These are phyloP conservation scores for Eumaeus atala DNA, from an alignment of 1,140 invertebrate species.

Conservation along the genomic window DNA sequence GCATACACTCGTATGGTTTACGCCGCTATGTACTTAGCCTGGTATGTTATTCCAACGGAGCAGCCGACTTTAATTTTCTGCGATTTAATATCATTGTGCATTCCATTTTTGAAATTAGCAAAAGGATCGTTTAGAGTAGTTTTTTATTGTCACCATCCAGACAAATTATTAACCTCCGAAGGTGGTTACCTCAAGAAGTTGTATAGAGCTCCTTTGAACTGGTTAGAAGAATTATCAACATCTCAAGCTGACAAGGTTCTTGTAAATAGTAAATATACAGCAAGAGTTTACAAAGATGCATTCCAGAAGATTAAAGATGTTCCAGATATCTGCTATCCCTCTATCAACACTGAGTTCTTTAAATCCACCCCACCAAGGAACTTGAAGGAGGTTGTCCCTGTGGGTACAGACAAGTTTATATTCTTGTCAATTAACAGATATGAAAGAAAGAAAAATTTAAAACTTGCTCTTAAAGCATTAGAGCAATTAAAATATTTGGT, in stretches of 20 bases:
- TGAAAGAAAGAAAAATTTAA: conserved; percentile 96
- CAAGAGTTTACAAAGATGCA: conserved; percentile 87
- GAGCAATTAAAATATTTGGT: conserved; percentile 77
- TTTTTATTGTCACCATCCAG: conserved; percentile 99
- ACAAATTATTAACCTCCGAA: conserved; percentile 87
- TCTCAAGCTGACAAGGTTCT: conserved; percentile 89
- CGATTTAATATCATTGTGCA: conserved; percentile 92
- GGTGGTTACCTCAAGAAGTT: conserved; percentile 82
- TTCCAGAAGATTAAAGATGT: conserved; percentile 81
- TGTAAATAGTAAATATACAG: conserved; percentile 96
- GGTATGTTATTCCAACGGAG: conserved; percentile 72
- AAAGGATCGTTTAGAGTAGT: conserved; percentile 80
- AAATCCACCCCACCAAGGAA: conserved; percentile 75
- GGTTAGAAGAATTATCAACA: conserved; percentile 93
- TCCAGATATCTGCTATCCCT: conserved; percentile 94
- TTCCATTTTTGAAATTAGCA: conserved; percentile 86
- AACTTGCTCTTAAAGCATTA: conserved; percentile 88
- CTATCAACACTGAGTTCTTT: conserved; percentile 88
- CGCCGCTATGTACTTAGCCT: conserved; percentile 79
- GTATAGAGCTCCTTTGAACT: conserved; percentile 94
- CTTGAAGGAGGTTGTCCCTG: conserved; percentile 66
- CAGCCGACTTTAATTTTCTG: conserved; percentile 91
- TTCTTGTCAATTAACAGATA: conserved; percentile 98
- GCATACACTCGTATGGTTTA: conserved; percentile 96
- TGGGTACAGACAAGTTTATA: conserved; percentile 76